A percentile compares a stretch with the other conserved stretches of the same genome.
Conservation (phyloP, 2,113 vertebrate species). For the Rattus rattus region DNA sequence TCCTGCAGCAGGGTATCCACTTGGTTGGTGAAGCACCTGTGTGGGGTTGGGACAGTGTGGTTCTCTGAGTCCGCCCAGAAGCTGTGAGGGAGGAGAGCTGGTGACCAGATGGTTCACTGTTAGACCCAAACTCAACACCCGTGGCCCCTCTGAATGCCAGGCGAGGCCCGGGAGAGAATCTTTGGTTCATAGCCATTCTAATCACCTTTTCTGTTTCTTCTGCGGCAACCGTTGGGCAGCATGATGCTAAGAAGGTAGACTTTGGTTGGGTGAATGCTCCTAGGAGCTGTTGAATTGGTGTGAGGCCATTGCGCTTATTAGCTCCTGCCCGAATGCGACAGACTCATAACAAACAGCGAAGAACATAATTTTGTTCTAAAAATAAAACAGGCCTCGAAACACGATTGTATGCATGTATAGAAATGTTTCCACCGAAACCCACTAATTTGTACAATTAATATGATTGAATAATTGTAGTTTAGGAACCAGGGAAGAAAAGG, state of each 20-base stretch:
- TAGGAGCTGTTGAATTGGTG: not conserved
- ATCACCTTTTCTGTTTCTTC: not conserved
- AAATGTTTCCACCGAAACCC: not conserved
- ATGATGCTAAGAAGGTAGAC: not conserved
- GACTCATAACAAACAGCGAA: not conserved
- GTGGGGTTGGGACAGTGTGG: not conserved
- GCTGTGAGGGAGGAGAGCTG: not conserved
- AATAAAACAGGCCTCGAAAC: not conserved
- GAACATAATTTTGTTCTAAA: not conserved
- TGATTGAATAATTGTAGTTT: conserved; percentile 20
- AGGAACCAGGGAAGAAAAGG: not conserved
- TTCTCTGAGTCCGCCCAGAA: not conserved
- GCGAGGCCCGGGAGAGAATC: not conserved
- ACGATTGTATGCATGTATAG: not conserved
- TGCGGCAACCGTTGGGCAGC: not conserved
- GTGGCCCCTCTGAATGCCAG: not conserved
- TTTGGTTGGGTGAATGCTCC: not conserved
- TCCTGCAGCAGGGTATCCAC: not conserved
- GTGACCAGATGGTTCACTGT: not conserved
- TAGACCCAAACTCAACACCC: too few relatives aligned
- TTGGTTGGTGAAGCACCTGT: not conserved
- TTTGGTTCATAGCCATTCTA: not conserved
- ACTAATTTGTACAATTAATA: not conserved
- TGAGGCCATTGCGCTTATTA: not conserved
- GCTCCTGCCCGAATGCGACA: not conserved